phyloP scores from a whole-genome alignment of 1,140 invertebrate species.

The Chironomus striatipennis region DNA sequence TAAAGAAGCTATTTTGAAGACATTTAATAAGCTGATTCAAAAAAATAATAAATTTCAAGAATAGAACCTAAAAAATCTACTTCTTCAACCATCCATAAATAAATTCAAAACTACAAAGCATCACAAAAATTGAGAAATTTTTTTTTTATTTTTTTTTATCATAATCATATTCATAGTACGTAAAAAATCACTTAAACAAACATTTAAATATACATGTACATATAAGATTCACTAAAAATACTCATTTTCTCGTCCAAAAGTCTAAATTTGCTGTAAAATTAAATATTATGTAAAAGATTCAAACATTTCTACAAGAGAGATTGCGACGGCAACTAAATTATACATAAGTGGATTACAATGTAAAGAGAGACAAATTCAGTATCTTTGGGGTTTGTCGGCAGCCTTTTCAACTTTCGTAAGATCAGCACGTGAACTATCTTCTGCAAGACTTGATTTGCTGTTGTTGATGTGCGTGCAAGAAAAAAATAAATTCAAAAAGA shows the following conservation, averaged over 20 bases:
- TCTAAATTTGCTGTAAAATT: not conserved
- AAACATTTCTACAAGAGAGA: not conserved
- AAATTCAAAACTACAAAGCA: too few relatives aligned
- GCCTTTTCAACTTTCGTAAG: not conserved
- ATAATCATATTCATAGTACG: too few relatives aligned
- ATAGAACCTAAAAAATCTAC: too few relatives aligned
- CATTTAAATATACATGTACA: not conserved
- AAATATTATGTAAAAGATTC: not conserved
- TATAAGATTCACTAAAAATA: not conserved
- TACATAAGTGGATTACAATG: not conserved
- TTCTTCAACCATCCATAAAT: too few relatives aligned
- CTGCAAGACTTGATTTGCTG: not conserved
- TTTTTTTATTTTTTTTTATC: too few relatives aligned
- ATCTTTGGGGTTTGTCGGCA: not conserved
- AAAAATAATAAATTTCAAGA: too few relatives aligned
- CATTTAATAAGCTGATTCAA: too few relatives aligned
- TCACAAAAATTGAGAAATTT: too few relatives aligned
- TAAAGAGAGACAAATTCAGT: not conserved
- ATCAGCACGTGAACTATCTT: constrained; percentile 12
- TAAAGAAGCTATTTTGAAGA: too few relatives aligned
- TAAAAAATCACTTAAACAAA: not conserved
- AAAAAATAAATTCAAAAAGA: not conserved
- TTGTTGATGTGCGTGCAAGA: not conserved
- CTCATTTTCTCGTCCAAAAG: not conserved
- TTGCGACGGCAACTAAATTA: not conserved